Evolutionary conservation across 2,113 vertebrate genomes (phyloP).

Genomic region (Plecturocebus donacophilus): DNA sequence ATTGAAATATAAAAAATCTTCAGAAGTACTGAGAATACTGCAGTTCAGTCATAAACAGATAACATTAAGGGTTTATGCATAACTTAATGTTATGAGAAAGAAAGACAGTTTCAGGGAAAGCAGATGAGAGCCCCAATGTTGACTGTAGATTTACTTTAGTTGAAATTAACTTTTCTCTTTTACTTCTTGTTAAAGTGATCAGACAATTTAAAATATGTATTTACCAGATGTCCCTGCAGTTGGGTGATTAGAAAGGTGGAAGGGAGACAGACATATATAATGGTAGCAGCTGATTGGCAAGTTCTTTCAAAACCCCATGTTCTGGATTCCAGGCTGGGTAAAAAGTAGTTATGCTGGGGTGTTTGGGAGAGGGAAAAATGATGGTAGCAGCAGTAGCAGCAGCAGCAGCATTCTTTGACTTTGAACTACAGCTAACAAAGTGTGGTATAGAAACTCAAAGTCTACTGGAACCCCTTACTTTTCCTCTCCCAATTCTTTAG

Average conservation of each 20-base stretch:
- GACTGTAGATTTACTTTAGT: neutral
- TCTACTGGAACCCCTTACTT: neutral
- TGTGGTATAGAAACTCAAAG: neutral
- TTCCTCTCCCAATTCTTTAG: neutral
- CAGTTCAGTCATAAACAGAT: neutral
- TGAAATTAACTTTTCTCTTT: neutral
- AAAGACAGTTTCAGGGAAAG: neutral
- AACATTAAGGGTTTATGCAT: neutral
- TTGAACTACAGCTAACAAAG: neutral
- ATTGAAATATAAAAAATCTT: neutral
- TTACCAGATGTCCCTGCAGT: neutral
- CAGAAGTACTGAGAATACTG: neutral
- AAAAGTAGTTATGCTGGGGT: neutral
- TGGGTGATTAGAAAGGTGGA: neutral
- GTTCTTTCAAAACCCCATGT: neutral
- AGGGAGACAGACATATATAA: neutral
- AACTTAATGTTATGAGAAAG: neutral
- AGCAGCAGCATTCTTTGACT: neutral
- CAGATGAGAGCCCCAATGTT: neutral
- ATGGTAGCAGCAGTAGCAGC: fast-evolving
- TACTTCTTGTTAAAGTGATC: neutral
- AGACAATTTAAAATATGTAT: neutral
- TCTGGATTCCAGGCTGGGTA: neutral
- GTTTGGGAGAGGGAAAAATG: fast-evolving
- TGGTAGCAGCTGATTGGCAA: too few species aligned